Evolutionary conservation across 1,140 invertebrate genomes (phyloP), one percentile per base, ranked within the genome.

Genomic region (Dolichoris vasculosae): DNA sequence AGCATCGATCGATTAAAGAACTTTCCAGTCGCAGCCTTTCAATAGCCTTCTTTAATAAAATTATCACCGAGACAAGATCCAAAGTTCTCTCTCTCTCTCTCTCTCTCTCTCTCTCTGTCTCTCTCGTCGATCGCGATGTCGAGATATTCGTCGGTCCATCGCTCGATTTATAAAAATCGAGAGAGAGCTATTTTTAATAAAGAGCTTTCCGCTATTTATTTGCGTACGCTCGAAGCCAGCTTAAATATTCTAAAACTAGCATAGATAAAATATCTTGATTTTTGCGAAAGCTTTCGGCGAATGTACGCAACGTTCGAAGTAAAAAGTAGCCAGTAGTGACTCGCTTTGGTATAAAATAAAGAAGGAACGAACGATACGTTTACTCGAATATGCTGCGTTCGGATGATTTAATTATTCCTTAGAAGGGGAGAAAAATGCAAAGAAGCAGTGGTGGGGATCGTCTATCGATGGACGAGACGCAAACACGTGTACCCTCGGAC

Each of bases 1-100:
- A 83, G 87, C 87, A 79, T 77, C 91, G 90, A 92, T 91, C 88
- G 90, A 92, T 89, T 90, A 88, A 78, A 79, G 88, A 92, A 91
- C 88, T 92, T 92, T 91, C 86, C 87, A 86, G 88, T 92, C 89
- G 85, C 87, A 83, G 64, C 71, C 87, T 38, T 83, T 73, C 35
- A 83, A 35, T 83, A 46, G 30, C 20, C 38, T 30, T 76, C 71
- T 26, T 76, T 48, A 15, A n/a, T 30, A 55, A 55, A 55, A 77
- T 77, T 55, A 35, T 77, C 23, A 0, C 13, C 1, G 1, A 2
- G 40, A 30, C 55, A 75, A 46, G 3, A n/a, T n/a, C 9, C 0
- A 46, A 46, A 46, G 48, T 26, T 26, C 9, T 23, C 26, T 59
- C n/a, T n/a, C n/a, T n/a, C n/a, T n/a, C n/a, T n/a, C n/a, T n/a